Base-by-base conservation (phyloP, 2,888 invertebrate genomes). In the Phyllotreta striolata region DNA sequence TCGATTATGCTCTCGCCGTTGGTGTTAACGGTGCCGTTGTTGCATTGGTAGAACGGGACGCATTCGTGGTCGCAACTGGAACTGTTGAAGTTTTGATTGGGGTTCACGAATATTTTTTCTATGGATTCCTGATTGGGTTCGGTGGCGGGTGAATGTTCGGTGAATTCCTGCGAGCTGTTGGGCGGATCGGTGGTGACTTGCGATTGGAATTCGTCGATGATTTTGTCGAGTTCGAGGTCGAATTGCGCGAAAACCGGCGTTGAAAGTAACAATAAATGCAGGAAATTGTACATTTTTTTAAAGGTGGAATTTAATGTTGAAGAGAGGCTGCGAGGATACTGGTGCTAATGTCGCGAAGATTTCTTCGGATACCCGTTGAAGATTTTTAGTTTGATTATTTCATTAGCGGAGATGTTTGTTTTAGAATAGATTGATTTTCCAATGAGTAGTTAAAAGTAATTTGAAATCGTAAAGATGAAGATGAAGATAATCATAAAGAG, bases 41-140 rank as follows among this genome's bases (percentile, higher is more conserved):
- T 83, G 74, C 94, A 94, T 8, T 90, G 84, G 76, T 90, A 93
- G 75, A 90, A 91, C 0, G 88, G 87, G 0, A 93, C 92, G 75
- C 94, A 94, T 3, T 47, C 41, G 55, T 54, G 14, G 41, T 54
- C 39, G 10, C 65, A 65, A 55, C 87, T 86, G 35, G 41, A 14
- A 39, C 9, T 91, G 92, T 38, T 34, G 9, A 41, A n/a, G 55
- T 40, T 34, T 55, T 12, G 24, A 41, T 41, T 6, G 49, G 34
- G 7, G n/a, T 55, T 7, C 8, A 44, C 6, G 6, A 41, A 41
- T 24, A 24, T 24, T 24, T 24, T 24, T 1, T 43, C 10, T 3
- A n/a, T n/a, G n/a, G n/a, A n/a, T n/a, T n/a, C 35, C 5, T 43
- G 8, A 0, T 34, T 2, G 43, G 58, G 58, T 37, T 58, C 49